Percentiles rank a stretch among this genome's conserved stretches.
phyloP scores from a whole-genome alignment of 2,797 vertebrate genomes.

The Sebastes itinus region DNA sequence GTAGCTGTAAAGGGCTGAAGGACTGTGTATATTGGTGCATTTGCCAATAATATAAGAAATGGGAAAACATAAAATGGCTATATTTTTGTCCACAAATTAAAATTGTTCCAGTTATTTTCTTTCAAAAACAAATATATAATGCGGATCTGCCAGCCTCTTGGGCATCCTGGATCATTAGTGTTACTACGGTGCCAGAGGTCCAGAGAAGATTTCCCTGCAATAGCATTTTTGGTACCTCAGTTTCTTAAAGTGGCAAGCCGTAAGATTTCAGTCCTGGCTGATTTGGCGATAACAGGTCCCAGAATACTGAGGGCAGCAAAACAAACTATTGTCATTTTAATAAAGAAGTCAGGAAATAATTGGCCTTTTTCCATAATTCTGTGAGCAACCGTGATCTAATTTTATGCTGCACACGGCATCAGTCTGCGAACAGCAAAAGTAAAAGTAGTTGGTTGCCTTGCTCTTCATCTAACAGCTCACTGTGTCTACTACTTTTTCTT shows the following conservation, averaged over 20 bases:
- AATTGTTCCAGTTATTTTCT: background rate
- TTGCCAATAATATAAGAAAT: background rate
- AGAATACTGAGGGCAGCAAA: no score
- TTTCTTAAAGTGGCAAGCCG: background rate
- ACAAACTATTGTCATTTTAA: no score
- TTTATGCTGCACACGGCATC: no score
- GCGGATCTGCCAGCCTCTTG: background rate
- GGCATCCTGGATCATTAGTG: background rate
- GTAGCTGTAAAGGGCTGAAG: slow-evolving; percentile 7
- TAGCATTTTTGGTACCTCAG: background rate
- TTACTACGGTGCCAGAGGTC: background rate
- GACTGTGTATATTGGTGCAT: background rate
- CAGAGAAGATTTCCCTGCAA: background rate
- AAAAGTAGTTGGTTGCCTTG: no score
- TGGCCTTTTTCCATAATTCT: no score
- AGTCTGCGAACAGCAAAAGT: no score
- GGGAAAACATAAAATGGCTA: background rate
- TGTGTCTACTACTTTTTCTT: no score
- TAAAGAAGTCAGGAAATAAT: no score
- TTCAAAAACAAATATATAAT: background rate
- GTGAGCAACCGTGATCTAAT: no score
- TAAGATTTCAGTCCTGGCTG: no score
- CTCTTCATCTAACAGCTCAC: no score
- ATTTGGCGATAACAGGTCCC: no score
- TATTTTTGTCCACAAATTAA: background rate